Conservation (phyloP, 2,888 invertebrate genomes). For the Pheosia gnoma region DNA sequence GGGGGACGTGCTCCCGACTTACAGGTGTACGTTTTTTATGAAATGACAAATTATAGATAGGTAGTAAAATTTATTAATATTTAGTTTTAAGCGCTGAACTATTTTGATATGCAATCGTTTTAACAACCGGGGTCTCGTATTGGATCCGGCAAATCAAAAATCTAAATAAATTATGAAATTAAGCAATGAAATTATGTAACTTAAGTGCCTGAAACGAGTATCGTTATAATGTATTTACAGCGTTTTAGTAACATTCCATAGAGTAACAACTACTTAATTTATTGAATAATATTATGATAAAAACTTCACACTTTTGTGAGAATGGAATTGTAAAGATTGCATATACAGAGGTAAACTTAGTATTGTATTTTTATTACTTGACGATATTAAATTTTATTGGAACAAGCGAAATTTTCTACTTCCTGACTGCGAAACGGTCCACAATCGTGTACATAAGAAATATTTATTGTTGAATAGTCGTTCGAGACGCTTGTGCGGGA, state of each 20-base stretch:
- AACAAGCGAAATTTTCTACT: not conserved
- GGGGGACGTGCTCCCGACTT: constrained; percentile 8
- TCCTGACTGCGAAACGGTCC: constrained; percentile 10
- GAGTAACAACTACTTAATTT: not conserved
- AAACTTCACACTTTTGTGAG: too few relatives aligned
- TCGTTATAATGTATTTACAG: not conserved
- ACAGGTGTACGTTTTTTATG: constrained; percentile 36
- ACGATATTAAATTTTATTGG: too few relatives aligned
- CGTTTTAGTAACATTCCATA: constrained; percentile 9
- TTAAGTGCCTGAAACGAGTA: constrained; percentile 3
- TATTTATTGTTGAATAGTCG: constrained; percentile 20
- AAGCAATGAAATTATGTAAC: not conserved
- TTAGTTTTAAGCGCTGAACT: constrained; percentile 28
- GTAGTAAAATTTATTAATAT: constrained; percentile 30
- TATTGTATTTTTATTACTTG: too few relatives aligned
- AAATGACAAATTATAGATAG: constrained; percentile 41
- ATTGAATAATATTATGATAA: not conserved
- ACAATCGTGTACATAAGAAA: constrained; percentile 14
- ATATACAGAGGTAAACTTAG: too few relatives aligned
- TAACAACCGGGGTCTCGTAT: not conserved
- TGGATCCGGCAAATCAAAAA: not conserved
- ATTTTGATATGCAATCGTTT: constrained; percentile 40
- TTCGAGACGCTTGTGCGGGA: not conserved
- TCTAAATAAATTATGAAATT: not conserved
- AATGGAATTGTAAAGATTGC: too few relatives aligned